Base-by-base conservation (phyloP, 2,888 invertebrate species). In the Leistus spinibarbis region DNA sequence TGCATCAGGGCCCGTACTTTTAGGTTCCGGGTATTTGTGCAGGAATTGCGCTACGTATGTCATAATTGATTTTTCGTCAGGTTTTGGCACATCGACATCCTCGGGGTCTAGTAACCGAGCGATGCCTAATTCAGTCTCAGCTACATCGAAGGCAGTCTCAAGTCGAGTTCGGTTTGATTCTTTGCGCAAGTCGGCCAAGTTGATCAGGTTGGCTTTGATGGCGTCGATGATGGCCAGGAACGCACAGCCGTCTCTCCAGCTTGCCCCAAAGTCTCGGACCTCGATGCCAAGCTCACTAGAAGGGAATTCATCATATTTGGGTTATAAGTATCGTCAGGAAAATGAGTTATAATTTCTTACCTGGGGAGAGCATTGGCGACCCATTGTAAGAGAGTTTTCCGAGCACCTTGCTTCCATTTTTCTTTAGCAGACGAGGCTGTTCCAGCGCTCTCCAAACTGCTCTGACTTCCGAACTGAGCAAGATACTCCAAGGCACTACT, bases 1-100 rank as follows among this genome's bases (percentile, higher is more conserved):
- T 76, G 92, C 91, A 82, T 92, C 92, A 19, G 90, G 89, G 78
- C 91, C 91, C 77, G 91, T 90, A 79, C 91, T 91, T 86, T 92
- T 93, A 68, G 95, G 94, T 88, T 95, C 95, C 64, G 95, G 95
- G 87, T 95, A 95, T 87, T 97, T 96, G 85, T 98, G 97, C 83
- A 98, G 89, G 87, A 98, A 98, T 88, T 98, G 98, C 56, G 98
- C 97, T 77, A 98, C 97, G 85, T 98, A 98, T 27, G 98, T 98
- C 98, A 98, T 98, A 81, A 98, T 96, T 77, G 97, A 97, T 86
- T 96, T 94, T 85, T 98, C 98, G 85, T 98, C 98, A 3, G 98
- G 98, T 84, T 95, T 95, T 24, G 95, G 93, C 23, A 97, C 97
- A 85, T 98, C 97, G 68, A 97, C 97, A 86, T 97, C 97, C 87